Evolutionary conservation across 2,113 vertebrate genomes (phyloP).

Genomic region (Alethe diademata): DNA sequence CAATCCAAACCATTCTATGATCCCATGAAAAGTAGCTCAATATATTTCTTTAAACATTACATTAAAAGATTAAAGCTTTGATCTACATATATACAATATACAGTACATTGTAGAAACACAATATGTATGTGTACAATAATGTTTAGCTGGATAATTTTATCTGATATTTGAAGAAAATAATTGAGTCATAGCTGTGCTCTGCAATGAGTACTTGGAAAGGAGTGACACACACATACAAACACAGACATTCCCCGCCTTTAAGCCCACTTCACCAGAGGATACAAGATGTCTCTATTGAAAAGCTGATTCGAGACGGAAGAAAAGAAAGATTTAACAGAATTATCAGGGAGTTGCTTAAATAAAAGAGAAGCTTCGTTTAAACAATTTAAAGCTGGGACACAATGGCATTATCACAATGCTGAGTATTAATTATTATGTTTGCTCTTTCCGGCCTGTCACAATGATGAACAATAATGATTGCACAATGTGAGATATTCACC

Average conservation of each 20-base stretch:
- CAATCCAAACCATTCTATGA: background rate
- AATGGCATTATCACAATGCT: background rate
- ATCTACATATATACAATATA: background rate
- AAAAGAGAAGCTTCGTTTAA: background rate
- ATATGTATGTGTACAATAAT: background rate
- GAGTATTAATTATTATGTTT: constrained; percentile 32
- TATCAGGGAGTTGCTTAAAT: background rate
- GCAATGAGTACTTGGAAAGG: background rate
- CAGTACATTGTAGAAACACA: background rate
- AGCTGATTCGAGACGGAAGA: background rate
- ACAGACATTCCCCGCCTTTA: background rate
- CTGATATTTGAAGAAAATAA: background rate
- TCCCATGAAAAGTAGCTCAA: background rate
- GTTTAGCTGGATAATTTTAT: background rate
- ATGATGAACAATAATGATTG: constrained; percentile 18
- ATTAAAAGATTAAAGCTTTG: background rate
- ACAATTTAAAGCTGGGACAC: constrained; percentile 9
- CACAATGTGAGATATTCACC: background rate
- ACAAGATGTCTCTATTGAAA: background rate
- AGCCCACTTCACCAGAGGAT: background rate
- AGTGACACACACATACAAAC: background rate
- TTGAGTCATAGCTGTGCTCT: background rate
- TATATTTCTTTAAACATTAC: background rate
- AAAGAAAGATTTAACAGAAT: constrained; percentile 17
- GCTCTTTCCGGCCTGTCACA: constrained; percentile 18